Evolutionary conservation across 2,113 vertebrate species (phyloP).

Genomic region (Neolamprologus variostigma): DNA sequence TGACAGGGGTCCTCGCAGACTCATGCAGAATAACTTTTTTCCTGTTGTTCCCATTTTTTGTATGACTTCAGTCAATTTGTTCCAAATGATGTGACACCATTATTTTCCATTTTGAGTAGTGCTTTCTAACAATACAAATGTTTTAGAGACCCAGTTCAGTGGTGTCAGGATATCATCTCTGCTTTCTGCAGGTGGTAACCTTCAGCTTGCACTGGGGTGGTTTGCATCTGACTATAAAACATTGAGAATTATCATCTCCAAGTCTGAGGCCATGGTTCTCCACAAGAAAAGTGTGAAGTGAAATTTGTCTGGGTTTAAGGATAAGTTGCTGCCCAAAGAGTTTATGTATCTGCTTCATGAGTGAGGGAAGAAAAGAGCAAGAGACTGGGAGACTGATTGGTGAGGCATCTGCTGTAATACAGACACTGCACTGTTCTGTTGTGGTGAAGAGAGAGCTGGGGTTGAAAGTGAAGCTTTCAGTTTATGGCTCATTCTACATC

Average conservation of each 20-base stretch:
- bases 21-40: not conserved
- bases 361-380: not conserved
- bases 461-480: not conserved
- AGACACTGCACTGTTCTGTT: rapidly evolving
- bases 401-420: not conserved
- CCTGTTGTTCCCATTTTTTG: not conserved
- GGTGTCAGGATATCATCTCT: not conserved
- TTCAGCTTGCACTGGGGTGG: not conserved
- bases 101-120: not conserved
- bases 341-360: not conserved
- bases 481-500: not conserved
- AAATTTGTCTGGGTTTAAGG: not conserved
- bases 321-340: not conserved
- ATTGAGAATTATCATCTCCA: not conserved
- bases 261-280: not conserved
- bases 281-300: not conserved
- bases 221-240: not conserved
- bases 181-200: not conserved
- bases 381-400: not conserved
- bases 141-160: not conserved
- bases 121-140: not conserved
- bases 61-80: not conserved
- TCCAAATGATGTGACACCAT: not conserved
- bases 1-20: not conserved
- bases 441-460: not conserved